Evolutionary conservation across 2,797 vertebrate species (phyloP).

Genomic region (Enteromius unitaeniatus): DNA sequence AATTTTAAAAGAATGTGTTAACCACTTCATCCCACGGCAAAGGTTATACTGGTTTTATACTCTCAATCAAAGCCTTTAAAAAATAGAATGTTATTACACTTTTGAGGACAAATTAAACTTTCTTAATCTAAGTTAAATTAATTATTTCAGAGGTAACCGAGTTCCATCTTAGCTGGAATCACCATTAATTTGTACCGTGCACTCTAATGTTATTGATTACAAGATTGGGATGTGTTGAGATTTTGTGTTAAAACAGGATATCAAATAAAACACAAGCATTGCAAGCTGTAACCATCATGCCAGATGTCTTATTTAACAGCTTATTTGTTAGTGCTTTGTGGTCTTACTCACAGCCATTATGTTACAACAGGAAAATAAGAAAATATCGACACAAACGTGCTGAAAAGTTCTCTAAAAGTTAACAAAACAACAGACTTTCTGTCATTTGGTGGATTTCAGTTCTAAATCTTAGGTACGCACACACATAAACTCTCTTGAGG

Average conservation of each 20-base stretch:
- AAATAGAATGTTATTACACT: not conserved
- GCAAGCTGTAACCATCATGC: conserved; percentile 40
- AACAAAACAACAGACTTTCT: not conserved
- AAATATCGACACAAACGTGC: not conserved
- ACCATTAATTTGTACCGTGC: conserved; percentile 58
- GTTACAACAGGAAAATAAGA: not conserved
- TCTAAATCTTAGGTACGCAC: not conserved
- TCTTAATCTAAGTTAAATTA: not conserved
- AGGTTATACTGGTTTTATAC: not conserved
- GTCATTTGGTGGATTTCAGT: not conserved
- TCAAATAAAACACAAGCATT: conserved; percentile 31
- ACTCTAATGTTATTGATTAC: conserved; percentile 66
- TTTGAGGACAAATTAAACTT: not conserved
- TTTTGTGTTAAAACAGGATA: conserved; percentile 56
- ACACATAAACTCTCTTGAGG: conserved; percentile 28
- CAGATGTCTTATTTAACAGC: not conserved
- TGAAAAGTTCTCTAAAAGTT: not conserved
- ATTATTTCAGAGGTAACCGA: not conserved
- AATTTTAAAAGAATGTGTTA: not conserved
- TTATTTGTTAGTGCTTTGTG: not conserved
- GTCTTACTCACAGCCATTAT: not conserved
- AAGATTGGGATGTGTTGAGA: conserved; percentile 47
- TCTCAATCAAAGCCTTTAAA: not conserved
- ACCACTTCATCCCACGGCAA: not conserved
- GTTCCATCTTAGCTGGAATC: conserved; percentile 44